Evolutionary conservation across 2,888 invertebrate species (phyloP), one percentile per base, ranked within the genome.

Genomic region (Fragum sueziense): DNA sequence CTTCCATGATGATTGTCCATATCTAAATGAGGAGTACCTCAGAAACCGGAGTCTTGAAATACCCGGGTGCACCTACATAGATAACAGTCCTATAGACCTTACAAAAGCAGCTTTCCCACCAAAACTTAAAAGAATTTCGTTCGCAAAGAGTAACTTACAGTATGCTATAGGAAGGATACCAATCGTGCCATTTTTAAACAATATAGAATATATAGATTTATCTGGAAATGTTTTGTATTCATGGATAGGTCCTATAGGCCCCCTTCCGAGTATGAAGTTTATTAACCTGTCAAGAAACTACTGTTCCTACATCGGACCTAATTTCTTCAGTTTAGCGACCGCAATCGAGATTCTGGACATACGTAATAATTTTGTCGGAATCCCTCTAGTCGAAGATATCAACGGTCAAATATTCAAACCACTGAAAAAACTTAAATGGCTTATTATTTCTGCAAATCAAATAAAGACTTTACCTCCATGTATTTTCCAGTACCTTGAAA

Each of bases 271-370:
- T 2, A n/a, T 81, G 17, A 59, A 72, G 57, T 37, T 54, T 20
- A 0, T 81, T 4, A 41, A 75, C 41, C 22, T 82, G 20, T 82
- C 82, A 25, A 57, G 47, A 22, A 76, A 76, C 51, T 67, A 70
- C 34, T 70, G 72, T 22, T 34, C 69, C 25, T 4, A 51, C n/a
- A 61, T 75, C 33, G 6, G 47, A 33, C 4, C 20, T 27, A n/a
- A 52, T 11, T 65, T 70, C 41, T 76, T 82, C 51, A 41, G 9
- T 7, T 29, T 17, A 0, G 22, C 70, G 37, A 9, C 25, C 14
- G 52, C 31, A 0, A 20, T 82, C 0, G 67, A 67, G 37, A 54
- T n/a, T 25, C 54, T 82, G 4, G 68, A 74, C 14, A 25, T 74
- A 17, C 59, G 70, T 20, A 51, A 52, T 9, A 82, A 82, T 37